These are phyloP conservation scores for Enhydra lutris DNA, from an alignment of 2,113 vertebrate genomes.

Conservation along the genomic window DNA sequence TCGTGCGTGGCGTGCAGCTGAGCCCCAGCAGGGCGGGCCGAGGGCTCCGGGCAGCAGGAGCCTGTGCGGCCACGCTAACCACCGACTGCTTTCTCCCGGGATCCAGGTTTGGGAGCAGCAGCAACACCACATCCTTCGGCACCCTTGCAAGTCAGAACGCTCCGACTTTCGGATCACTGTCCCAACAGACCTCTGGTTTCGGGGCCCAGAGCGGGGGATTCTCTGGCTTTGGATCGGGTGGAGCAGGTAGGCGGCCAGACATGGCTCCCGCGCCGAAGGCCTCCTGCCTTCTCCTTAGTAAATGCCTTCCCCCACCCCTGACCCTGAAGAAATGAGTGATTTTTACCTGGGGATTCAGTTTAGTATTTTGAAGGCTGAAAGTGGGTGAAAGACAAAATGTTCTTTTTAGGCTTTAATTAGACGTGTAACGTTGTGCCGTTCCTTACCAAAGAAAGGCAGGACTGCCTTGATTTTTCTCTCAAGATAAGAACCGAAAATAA, in stretches of 20 bases:
- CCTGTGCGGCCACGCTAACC: rapidly evolving
- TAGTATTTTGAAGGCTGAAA: neutral
- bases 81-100: neutral
- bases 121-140: slow-evolving; percentile 87
- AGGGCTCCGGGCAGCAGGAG: neutral
- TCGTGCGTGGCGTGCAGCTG: rapidly evolving
- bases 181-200: slow-evolving; percentile 88
- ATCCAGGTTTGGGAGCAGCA: slow-evolving; percentile 89
- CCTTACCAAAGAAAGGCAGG: neutral
- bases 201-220: slow-evolving; percentile 88
- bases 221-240: slow-evolving; percentile 88
- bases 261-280: rapidly evolving
- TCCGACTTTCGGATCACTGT: slow-evolving; percentile 89
- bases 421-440: neutral
- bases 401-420: neutral
- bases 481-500: neutral
- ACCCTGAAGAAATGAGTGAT: rapidly evolving
- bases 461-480: neutral
- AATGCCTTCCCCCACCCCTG: neutral
- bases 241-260: slow-evolving; percentile 79
- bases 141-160: slow-evolving; percentile 88
- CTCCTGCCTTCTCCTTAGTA: neutral
- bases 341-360: neutral
- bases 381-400: neutral
- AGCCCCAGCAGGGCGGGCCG: rapidly evolving